Conservation (phyloP, 2,113 vertebrate species). For the Actinemys pallida region DNA sequence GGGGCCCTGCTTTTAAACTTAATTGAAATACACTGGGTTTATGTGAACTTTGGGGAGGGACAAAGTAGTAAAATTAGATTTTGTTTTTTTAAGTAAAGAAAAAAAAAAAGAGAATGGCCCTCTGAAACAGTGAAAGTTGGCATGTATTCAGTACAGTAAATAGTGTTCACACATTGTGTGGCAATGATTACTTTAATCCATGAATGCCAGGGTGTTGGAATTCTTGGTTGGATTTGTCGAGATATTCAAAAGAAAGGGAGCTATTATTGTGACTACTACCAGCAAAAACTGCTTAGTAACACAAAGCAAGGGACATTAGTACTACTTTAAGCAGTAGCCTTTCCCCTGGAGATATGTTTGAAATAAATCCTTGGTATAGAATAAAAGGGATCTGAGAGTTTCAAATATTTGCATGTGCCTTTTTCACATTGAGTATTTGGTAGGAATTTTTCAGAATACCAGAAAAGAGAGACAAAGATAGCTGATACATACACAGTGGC, state of each 20-base stretch:
- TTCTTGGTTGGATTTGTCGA: constrained; percentile 9
- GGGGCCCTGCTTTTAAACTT: background rate
- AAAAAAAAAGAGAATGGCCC: background rate
- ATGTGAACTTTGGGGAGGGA: background rate
- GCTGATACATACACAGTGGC: background rate
- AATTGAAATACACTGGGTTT: constrained; percentile 3
- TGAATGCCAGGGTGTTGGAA: background rate
- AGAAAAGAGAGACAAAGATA: constrained; percentile 5
- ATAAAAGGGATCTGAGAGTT: background rate
- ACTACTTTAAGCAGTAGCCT: background rate
- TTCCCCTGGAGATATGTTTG: background rate
- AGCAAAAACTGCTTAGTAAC: background rate
- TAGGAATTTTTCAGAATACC: background rate
- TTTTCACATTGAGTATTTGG: background rate
- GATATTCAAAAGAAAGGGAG: background rate
- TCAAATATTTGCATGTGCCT: background rate
- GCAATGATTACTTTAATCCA: background rate
- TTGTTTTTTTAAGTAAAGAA: too few species aligned
- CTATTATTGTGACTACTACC: background rate
- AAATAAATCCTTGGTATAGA: background rate
- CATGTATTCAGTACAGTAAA: background rate
- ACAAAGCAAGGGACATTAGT: background rate
- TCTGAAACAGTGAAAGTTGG: background rate
- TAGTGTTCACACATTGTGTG: background rate
- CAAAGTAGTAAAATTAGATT: background rate